Evolutionary conservation across 2,113 vertebrate genomes (phyloP).

Genomic region (Dendropsophus ebraccatus): DNA sequence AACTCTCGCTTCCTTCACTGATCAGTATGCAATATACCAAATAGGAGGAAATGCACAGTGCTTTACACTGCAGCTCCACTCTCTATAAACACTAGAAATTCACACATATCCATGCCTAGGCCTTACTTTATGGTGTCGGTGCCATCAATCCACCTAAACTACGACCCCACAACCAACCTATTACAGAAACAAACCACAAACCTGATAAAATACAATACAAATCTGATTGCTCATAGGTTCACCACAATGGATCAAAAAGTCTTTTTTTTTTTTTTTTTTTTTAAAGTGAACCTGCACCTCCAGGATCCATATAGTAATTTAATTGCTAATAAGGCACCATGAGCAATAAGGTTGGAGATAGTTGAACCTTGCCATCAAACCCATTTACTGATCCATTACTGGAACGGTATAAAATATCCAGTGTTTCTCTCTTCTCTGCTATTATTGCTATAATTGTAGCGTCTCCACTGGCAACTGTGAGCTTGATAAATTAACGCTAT

Average conservation of each 20-base stretch:
- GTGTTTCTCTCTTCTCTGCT: not conserved
- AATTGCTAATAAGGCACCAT: not conserved
- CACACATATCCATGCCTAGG: too few species aligned
- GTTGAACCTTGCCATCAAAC: not conserved
- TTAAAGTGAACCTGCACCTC: not conserved
- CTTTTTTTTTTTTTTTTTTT: too few species aligned
- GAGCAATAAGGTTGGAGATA: not conserved
- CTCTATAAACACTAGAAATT: too few species aligned
- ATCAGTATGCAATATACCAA: too few species aligned
- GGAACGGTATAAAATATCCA: not conserved
- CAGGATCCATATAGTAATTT: not conserved
- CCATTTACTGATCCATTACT: not conserved
- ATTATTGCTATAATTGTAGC: constrained; percentile 20
- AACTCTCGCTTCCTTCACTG: too few species aligned
- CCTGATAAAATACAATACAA: not conserved
- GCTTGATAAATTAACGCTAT: constrained; percentile 36
- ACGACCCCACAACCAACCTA: too few species aligned
- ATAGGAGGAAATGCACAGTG: too few species aligned
- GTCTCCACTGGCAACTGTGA: not conserved
- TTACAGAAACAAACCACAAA: too few species aligned
- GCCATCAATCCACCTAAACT: too few species aligned
- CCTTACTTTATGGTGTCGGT: too few species aligned
- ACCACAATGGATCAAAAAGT: not conserved
- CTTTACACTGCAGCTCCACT: too few species aligned
- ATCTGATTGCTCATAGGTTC: not conserved